A percentile compares a stretch with the other conserved stretches of the same genome.
Evolutionary conservation across 1,140 invertebrate species (phyloP).

Genomic region (Drosophila takahashii): DNA sequence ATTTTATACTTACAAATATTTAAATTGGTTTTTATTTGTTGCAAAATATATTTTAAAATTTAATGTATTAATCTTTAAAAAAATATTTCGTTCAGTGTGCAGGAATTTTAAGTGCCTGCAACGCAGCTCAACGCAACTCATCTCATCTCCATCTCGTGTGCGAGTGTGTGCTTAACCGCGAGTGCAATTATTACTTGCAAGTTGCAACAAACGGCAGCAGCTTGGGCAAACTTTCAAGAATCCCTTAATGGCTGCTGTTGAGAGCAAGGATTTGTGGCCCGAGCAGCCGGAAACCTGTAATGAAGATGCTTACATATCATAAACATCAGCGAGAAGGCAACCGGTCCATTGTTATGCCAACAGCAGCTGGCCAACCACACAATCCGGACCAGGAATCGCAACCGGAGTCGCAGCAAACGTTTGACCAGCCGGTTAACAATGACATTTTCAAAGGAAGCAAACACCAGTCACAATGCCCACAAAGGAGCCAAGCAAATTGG

Average conservation of each 20-base stretch:
- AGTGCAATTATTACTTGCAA: conserved; percentile 74
- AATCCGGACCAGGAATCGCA: conserved; percentile 5
- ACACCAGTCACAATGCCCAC: conserved; percentile 28
- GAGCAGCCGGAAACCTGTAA: conserved; percentile 26
- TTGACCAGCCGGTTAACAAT: conserved; percentile 45
- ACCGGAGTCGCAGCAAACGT: conserved; percentile 26
- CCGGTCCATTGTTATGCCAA: conserved; percentile 36
- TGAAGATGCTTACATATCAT: conserved; percentile 46
- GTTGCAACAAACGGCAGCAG: conserved; percentile 62
- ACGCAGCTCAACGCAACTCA: conserved; percentile 24
- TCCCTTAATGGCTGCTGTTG: conserved; percentile 30
- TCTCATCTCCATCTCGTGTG: conserved; percentile 14
- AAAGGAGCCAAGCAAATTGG: conserved; percentile 14
- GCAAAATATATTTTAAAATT: no score
- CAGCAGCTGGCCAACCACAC: conserved; percentile 12
- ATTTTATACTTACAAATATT: no score
- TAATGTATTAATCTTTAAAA: no score
- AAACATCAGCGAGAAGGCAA: conserved; percentile 18
- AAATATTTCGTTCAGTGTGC: conserved; percentile 11
- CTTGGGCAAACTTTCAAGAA: conserved; percentile 34
- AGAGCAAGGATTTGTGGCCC: conserved; percentile 24
- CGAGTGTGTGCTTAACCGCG: conserved; percentile 44
- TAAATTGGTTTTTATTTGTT: no score
- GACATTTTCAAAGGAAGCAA: conserved; percentile 28
- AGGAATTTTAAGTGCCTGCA: conserved; percentile 58